Base-by-base conservation (phyloP, 2,113 vertebrate species). In the Coryphaenoides rupestris region DNA sequence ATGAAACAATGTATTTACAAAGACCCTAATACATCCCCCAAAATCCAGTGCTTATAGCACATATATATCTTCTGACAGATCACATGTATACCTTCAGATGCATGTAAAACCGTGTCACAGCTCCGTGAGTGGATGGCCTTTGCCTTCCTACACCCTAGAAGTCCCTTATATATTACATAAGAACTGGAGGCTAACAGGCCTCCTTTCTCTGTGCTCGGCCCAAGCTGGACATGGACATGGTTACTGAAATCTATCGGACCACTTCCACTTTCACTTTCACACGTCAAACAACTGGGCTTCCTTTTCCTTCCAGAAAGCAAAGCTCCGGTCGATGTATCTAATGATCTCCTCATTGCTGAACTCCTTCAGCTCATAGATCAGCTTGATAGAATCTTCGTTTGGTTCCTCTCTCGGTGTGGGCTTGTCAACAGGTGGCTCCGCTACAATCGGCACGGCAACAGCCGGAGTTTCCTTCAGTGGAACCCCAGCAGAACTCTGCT, bases 291-390 rank as follows among this genome's bases (percentile, higher is more conserved):
- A 85, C 70, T 96, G 94, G 0, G 93, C 93, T 78, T 98, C 96
- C 74, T 95, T 96, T 88, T 96, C 94, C 83, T 98, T 98, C 96
- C 97, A 98, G 82, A 98, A 99, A 60, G 95, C 94, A 87, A 99
- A 99, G 80, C 96, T 99, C 21, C 94, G 91, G 71, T 98, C 95
- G 2, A 98, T 98, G 76, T 96, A 98, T 69, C 91, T 89, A 73
- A 95, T 98, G 72, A 98, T 93, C 50, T 97, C 95, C 70, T 98
- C 94, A 24, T 95, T 94, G 65, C 94, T 96, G 81, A 98, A 98
- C 74, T 97, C 95, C 52, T 95, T 94, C 55, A 96, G 91, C 61
- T 95, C 96, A 0, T 92, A 93, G 49, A 96, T 86, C 3, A 93
- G 75, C 80, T 93, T 92, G 70, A 95, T 87, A 23, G 93, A 89